Evolutionary conservation across 2,797 vertebrate species (phyloP).

Genomic region (Catamblyrhynchus diadema): DNA sequence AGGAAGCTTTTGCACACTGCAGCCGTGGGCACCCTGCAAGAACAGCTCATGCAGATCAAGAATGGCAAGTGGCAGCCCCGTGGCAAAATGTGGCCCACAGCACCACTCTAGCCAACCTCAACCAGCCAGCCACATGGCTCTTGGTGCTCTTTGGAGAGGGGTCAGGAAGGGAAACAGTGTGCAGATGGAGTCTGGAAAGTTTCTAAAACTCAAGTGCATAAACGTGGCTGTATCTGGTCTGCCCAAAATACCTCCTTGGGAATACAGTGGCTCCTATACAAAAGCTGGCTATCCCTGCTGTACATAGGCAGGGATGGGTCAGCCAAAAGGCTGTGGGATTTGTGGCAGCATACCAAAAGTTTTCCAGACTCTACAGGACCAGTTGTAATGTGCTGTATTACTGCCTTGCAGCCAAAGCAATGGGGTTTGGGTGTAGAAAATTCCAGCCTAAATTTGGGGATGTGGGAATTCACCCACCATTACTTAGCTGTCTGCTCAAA

Average conservation of each 20-base stretch:
- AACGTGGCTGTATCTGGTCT: not conserved
- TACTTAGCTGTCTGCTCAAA: constrained; percentile 3
- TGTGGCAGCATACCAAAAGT: constrained; percentile 18
- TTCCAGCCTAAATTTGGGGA: constrained; percentile 13
- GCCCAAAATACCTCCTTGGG: constrained; percentile 3
- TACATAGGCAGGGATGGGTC: not conserved
- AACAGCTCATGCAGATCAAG: not conserved
- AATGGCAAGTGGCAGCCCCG: not conserved
- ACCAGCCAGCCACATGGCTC: not conserved
- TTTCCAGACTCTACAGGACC: not conserved
- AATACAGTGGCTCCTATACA: not conserved
- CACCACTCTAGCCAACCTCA: not conserved
- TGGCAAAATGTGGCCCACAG: not conserved
- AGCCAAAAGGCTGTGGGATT: constrained; percentile 49
- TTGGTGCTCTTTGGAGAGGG: not conserved
- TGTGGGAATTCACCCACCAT: constrained; percentile 33
- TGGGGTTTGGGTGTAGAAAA: not conserved
- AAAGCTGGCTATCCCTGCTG: not conserved
- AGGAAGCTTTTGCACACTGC: not conserved
- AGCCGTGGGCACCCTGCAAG: not conserved
- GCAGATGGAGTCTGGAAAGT: not conserved
- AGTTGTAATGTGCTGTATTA: not conserved
- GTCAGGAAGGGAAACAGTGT: not conserved
- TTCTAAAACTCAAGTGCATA: constrained; percentile 13
- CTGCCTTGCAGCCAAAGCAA: not conserved